Base-by-base conservation (phyloP, 1,140 invertebrate genomes). In the Diabrotica undecimpunctata region DNA sequence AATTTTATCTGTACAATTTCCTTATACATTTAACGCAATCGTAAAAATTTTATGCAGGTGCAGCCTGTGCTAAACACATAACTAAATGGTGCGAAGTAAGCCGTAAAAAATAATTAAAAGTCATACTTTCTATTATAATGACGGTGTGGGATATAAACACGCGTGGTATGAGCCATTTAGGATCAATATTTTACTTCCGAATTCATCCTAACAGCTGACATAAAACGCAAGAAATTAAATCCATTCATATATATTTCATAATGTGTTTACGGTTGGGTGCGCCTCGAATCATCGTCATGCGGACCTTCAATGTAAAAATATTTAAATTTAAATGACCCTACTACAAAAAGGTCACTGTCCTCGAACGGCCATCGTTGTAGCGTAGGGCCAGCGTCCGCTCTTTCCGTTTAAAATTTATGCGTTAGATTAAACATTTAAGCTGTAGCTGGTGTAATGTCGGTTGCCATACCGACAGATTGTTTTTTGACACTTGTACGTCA, bases 301-400 rank as follows among this genome's bases (percentile, higher is more conserved):
- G 36, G 61, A 35, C 53, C 39, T 56, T 61, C 59, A 14, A 61
- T 61, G 59, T 52, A 37, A 61, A 61, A 52, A 37, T 61, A 61
- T 61, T 61, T 52, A 61, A 61, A 61, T 61, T 61, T 52, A 52
- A 61, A 52, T 61, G 59, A 61, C 59, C 59, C 59, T 57, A 41
- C 14, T 2, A 25, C 41, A n/a, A n/a, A 36, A 51, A 46, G 59
- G 59, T 61, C 59, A 61, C 2, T 61, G 59, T 52, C 41, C 59
- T 61, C 55, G 54, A 25, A 36, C 13, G 13, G 25, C 25, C 4
- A 25, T 25, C 25, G 25, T 2, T 1, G 25, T 1, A 36, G 14
- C 54, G 11, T 25, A 25, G 37, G 7, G n/a, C 55, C 55, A 12
- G 37, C 25, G 25, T 37, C 37, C 55, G 25, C 8, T 11, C 25